A percentile compares a stretch with the other conserved stretches of the same genome.
Evolutionary conservation across 2,113 vertebrate genomes (phyloP).

Genomic region (Zosterops lateralis): DNA sequence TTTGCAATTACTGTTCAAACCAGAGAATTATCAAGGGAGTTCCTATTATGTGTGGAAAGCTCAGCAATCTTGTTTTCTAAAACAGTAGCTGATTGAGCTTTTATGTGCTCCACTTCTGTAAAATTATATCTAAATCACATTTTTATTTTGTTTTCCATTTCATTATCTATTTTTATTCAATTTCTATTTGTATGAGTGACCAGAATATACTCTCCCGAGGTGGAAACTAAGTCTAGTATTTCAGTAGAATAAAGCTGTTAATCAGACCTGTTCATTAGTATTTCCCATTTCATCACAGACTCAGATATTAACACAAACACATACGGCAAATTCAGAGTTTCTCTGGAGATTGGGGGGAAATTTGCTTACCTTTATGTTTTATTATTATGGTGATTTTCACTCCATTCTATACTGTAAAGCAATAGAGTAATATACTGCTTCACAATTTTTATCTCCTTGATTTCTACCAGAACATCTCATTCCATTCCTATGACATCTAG

Average conservation of each 20-base stretch:
- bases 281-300: neutral
- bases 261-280: neutral
- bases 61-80: slow-evolving; percentile 1
- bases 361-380: neutral
- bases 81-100: neutral
- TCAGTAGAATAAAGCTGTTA: neutral
- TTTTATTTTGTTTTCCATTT: neutral
- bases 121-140: neutral
- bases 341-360: neutral
- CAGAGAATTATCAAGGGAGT: neutral
- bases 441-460: neutral
- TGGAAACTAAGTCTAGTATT: neutral
- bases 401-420: neutral
- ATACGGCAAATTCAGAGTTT: neutral
- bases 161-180: neutral
- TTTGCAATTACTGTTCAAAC: slow-evolving; percentile 13
- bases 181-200: neutral
- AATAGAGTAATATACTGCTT: neutral
- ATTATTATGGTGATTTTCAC: neutral
- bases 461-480: neutral
- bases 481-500: neutral
- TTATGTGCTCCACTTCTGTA: neutral
- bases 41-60: neutral
- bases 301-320: neutral
- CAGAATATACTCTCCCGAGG: neutral